phyloP scores from a whole-genome alignment of 2,888 invertebrate genomes.

The Ochropleura leucogaster region DNA sequence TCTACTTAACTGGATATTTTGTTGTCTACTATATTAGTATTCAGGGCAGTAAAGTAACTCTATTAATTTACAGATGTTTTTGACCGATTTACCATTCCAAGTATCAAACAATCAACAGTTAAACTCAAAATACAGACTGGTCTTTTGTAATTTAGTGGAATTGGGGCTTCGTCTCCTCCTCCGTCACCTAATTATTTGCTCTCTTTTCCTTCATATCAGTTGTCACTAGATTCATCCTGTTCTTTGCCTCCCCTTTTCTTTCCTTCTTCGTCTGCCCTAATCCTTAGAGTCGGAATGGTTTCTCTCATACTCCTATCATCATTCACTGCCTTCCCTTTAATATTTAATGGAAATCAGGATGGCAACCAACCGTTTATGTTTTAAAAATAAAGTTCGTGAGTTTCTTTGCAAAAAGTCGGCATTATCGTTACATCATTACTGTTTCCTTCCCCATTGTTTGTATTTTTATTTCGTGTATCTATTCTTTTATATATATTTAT shows the following conservation, averaged over 20 bases:
- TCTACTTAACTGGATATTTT: conserved; percentile 1
- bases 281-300: neutral
- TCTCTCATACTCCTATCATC: neutral
- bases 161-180: neutral
- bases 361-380: no score
- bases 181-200: neutral
- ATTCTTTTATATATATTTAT: no score
- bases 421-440: no score
- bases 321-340: neutral
- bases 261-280: neutral
- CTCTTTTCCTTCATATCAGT: neutral
- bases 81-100: neutral
- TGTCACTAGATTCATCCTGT: neutral
- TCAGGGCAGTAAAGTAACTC: neutral
- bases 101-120: neutral
- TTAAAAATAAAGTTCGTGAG: no score
- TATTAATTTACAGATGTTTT: neutral
- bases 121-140: neutral
- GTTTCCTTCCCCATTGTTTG: no score
- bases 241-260: neutral
- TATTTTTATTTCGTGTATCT: no score
- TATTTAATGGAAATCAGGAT: no score
- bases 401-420: no score
- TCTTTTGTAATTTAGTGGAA: neutral
- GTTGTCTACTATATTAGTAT: neutral